Conservation (phyloP, 2,113 vertebrate species). For the Pelecanus crispus region DNA sequence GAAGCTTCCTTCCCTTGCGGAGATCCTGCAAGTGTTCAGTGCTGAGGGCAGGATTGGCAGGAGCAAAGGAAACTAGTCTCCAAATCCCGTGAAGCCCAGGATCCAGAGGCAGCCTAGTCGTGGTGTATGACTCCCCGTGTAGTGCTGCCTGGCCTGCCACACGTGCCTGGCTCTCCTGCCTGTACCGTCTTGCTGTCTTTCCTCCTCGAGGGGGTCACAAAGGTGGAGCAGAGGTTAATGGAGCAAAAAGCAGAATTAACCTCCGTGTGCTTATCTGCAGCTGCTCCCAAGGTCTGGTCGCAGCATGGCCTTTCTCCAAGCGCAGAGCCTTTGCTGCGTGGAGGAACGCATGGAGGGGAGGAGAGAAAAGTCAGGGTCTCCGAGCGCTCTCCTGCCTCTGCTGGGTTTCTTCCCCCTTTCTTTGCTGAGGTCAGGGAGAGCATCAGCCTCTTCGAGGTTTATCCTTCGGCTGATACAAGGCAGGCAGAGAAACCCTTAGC, state of each 20-base stretch:
- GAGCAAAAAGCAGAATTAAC: slow-evolving; percentile 26
- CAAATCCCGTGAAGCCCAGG: neutral
- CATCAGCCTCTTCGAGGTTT: neutral
- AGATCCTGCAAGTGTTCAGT: neutral
- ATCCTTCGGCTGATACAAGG: neutral
- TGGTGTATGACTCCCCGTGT: accelerated
- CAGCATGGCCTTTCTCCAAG: neutral
- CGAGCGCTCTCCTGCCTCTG: neutral
- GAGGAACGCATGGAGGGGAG: neutral
- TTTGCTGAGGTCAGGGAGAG: neutral
- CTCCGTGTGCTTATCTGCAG: neutral
- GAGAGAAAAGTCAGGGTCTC: neutral
- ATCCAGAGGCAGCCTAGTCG: neutral
- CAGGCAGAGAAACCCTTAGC: neutral
- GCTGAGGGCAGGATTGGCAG: neutral
- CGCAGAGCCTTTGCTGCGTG: accelerated
- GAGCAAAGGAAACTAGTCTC: neutral
- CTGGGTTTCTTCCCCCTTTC: neutral
- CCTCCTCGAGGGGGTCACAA: neutral
- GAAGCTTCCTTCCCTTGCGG: neutral
- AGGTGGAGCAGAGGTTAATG: slow-evolving; percentile 29
- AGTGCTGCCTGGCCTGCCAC: neutral
- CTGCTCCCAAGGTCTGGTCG: neutral
- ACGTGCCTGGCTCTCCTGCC: neutral
- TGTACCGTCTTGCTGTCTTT: accelerated